A percentile compares a stretch with the other conserved stretches of the same genome.
These are phyloP conservation scores for Eubasilissa splendida DNA, from an alignment of 2,888 invertebrate species.

Conservation along the genomic window DNA sequence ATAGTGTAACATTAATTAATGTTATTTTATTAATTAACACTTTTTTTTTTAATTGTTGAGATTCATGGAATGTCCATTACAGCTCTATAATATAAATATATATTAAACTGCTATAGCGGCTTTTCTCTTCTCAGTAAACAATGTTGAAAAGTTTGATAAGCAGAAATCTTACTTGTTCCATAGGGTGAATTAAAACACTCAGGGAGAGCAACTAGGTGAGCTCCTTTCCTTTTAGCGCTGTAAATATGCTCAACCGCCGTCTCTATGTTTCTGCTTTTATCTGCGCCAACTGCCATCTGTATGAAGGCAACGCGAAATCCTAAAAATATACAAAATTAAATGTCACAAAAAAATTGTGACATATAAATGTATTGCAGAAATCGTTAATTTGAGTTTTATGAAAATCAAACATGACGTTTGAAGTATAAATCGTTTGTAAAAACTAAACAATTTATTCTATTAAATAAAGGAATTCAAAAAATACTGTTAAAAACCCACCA, in stretches of 20 bases:
- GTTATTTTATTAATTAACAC: too few relatives aligned
- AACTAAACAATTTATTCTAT: not conserved
- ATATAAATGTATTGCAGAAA: not conserved
- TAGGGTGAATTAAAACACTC: slow-evolving; percentile 98
- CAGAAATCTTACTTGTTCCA: slow-evolving; percentile 77
- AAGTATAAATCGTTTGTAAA: not conserved
- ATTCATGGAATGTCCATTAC: too few relatives aligned
- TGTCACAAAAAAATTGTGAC: not conserved
- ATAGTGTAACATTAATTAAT: too few relatives aligned
- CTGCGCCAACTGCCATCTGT: slow-evolving; percentile 84
- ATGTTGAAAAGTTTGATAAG: too few relatives aligned
- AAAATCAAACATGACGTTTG: not conserved
- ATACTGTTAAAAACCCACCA: slow-evolving; percentile 22
- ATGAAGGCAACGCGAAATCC: slow-evolving; percentile 84
- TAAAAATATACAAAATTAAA: slow-evolving; percentile 61
- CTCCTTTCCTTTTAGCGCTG: slow-evolving; percentile 78
- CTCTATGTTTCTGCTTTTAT: slow-evolving; percentile 83
- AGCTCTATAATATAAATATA: too few relatives aligned
- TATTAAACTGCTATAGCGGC: too few relatives aligned
- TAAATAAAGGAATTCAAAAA: slow-evolving; percentile 5
- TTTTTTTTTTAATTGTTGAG: too few relatives aligned
- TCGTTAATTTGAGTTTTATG: not conserved
- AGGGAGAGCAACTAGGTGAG: slow-evolving; percentile 77
- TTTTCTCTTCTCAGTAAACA: too few relatives aligned
- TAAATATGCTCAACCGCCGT: slow-evolving; percentile 81